phyloP scores from a whole-genome alignment of 2,797 vertebrate genomes.

The Acomys russatus region DNA sequence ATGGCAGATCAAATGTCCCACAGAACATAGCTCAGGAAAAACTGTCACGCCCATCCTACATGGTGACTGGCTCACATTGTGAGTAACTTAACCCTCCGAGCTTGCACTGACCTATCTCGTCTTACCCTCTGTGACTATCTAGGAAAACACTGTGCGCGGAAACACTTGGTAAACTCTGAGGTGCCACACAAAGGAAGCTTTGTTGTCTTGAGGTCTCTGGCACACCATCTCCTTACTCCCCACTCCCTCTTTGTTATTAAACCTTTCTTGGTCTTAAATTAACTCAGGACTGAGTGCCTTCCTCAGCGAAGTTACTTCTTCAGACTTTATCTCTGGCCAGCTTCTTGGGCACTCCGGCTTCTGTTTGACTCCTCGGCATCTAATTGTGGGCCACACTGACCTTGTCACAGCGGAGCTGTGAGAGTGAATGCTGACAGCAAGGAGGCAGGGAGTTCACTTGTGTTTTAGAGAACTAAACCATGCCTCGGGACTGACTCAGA shows the following conservation, averaged over 20 bases:
- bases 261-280: constrained; percentile 41
- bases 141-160: neutral
- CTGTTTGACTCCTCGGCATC: constrained; percentile 20
- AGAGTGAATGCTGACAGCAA: neutral
- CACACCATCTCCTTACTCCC: neutral
- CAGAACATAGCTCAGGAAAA: neutral
- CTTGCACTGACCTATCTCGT: neutral
- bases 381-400: neutral
- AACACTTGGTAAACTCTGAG: constrained; percentile 28
- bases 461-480: constrained; percentile 32
- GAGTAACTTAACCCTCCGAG: constrained; percentile 24
- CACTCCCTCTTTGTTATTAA: constrained; percentile 33
- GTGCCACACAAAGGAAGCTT: neutral
- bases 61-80: neutral
- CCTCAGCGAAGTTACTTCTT: constrained; percentile 2
- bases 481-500: constrained; percentile 44
- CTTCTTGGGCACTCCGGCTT: constrained; percentile 43
- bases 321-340: constrained; percentile 8
- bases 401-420: neutral
- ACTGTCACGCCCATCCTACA: neutral
- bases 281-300: constrained; percentile 50
- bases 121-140: neutral
- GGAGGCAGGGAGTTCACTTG: neutral
- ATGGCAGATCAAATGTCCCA: neutral
- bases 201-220: neutral